A percentile compares a stretch with the other conserved stretches of the same genome.
These are phyloP conservation scores for Tethya wilhelma DNA, from an alignment of 37 sponge, comb jelly and placozoan genomes.

Conservation along the genomic window DNA sequence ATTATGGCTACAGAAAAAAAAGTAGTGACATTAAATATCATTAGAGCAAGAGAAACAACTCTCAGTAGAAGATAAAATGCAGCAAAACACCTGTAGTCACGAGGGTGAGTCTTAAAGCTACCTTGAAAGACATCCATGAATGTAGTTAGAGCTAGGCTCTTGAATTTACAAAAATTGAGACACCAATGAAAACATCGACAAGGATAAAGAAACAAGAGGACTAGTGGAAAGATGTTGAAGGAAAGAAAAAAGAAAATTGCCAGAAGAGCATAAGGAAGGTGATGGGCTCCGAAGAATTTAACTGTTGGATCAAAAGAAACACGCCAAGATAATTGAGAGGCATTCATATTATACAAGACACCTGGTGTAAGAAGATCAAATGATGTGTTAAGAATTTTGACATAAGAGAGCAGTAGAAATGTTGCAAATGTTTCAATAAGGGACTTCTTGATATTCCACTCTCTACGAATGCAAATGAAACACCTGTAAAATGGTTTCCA, in stretches of 20 bases:
- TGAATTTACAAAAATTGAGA: not conserved
- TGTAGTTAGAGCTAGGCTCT: not conserved
- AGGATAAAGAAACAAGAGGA: slow-evolving; percentile 19
- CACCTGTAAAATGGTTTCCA: not conserved
- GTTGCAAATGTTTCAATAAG: slow-evolving; percentile 10
- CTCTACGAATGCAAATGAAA: not conserved
- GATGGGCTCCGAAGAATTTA: not conserved
- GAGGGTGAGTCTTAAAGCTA: slow-evolving; percentile 14
- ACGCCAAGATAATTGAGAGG: no score
- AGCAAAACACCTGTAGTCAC: slow-evolving; percentile 19
- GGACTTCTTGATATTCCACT: not conserved
- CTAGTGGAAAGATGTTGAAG: not conserved
- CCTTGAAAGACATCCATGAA: slow-evolving; percentile 46
- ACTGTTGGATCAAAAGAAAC: not conserved
- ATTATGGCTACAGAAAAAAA: not conserved
- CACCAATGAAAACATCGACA: not conserved
- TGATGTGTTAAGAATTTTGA: slow-evolving; percentile 6
- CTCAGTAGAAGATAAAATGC: slow-evolving; percentile 6
- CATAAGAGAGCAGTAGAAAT: no score
- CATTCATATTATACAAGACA: not conserved
- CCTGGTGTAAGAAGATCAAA: not conserved
- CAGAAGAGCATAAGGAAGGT: not conserved
- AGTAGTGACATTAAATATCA: not conserved
- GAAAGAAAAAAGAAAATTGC: not conserved
- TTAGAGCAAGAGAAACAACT: not conserved